Base-by-base conservation (phyloP, 2,797 vertebrate species). In the Syndactyla subalaris region DNA sequence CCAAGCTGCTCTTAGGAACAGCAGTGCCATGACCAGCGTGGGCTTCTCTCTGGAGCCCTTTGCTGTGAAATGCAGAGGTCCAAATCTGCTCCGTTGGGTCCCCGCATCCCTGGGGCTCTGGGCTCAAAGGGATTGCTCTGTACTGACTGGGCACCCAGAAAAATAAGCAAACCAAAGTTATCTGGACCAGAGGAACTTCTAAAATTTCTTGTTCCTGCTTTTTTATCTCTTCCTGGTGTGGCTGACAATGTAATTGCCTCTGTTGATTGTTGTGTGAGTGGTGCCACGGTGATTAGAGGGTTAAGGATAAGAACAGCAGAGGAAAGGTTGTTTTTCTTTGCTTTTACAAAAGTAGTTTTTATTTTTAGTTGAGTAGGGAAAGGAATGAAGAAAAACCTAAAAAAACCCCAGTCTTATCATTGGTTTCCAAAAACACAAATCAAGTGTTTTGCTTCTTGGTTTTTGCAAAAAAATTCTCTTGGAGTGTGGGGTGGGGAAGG, bases 391-490 rank as follows among this genome's bases (percentile, higher is more conserved):
- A 8, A 71, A 83, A 85, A 24, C 19, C 19, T 57, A 1, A 36
- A 1, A 36, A 58, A 67, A 63, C 13, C 17, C 5, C 2, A 41
- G 16, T 29, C 38, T 66, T 49, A 29, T 7, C 0, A 0, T 30
- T 78, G 11, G 22, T 68, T 84, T 86, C 73, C 51, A 66, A 81
- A 92, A 45, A 3, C 34, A 38, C 16, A 81, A 34, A 36, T 57
- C 38, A 10, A 55, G 12, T 62, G 24, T n/a, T 95, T 57, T 65
- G 26, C 24, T 86, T 32, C 51, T 70, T 82, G n/a, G 4, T 43
- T 85, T 95, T 63, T 57, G 30, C 34, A 61, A 32, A 27, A 66
- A 38, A 41, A 22, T 65, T 51, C 49, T 49, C 10, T 18, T 65
- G 34, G 49, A 32, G 23, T n/a, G 45, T 46, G 34, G 49, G 58